phyloP scores from a whole-genome alignment of 2,888 invertebrate genomes.

The Andrena trimmerana region DNA sequence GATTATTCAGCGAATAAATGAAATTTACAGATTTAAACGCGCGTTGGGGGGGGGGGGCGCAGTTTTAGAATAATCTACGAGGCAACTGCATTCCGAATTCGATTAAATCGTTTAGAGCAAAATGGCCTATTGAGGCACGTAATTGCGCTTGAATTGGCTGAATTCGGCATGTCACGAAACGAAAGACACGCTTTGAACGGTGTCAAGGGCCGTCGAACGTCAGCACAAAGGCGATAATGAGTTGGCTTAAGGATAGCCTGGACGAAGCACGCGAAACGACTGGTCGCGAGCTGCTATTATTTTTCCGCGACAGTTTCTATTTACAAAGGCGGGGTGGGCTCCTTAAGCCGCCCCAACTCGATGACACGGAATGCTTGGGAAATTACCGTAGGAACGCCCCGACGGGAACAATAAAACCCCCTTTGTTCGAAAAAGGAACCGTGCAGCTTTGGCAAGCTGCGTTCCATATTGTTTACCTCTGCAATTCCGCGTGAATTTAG shows the following conservation, averaged over 20 bases:
- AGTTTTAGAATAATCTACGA: too few species aligned
- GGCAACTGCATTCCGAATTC: too few species aligned
- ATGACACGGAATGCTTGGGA: slow-evolving; percentile 26
- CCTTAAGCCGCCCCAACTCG: slow-evolving; percentile 15
- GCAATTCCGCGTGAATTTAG: slow-evolving; percentile 28
- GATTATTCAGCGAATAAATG: too few species aligned
- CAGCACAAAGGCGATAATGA: neutral
- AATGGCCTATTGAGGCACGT: too few species aligned
- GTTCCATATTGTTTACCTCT: slow-evolving; percentile 42
- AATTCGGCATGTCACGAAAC: neutral
- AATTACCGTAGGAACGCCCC: slow-evolving; percentile 6
- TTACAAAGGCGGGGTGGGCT: neutral
- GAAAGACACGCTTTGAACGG: neutral
- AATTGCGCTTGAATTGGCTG: neutral
- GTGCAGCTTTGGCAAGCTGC: neutral
- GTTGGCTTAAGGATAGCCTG: slow-evolving; percentile 6
- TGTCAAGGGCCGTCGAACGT: neutral
- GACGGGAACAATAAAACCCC: slow-evolving; percentile 7
- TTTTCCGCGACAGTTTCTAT: slow-evolving; percentile 14
- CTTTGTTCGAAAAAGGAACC: slow-evolving; percentile 7
- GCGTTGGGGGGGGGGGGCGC: too few species aligned
- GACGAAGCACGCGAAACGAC: neutral
- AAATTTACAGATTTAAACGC: too few species aligned
- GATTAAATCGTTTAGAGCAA: too few species aligned
- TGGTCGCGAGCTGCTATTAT: neutral